Evolutionary conservation across 1,140 invertebrate genomes (phyloP).

Genomic region (Diprion similis): DNA sequence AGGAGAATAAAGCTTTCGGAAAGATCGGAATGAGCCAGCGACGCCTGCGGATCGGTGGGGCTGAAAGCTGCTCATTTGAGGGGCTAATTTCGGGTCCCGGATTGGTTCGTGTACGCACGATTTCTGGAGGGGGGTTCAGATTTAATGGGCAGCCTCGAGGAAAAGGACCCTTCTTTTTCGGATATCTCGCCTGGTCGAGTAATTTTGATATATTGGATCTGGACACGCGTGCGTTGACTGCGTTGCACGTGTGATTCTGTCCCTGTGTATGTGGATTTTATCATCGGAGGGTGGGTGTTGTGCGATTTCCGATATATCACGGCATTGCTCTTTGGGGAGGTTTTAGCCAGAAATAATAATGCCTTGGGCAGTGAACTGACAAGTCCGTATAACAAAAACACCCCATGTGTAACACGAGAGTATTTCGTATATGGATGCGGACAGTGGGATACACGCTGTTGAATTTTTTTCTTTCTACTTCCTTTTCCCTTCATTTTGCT

Average conservation of each 20-base stretch:
- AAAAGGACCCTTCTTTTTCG: slow-evolving; percentile 25
- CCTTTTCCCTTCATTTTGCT: not conserved
- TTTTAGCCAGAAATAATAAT: slow-evolving; percentile 9
- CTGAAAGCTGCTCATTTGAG: not conserved
- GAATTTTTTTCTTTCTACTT: not conserved
- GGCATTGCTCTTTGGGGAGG: slow-evolving; percentile 4
- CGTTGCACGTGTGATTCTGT: not conserved
- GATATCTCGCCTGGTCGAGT: slow-evolving; percentile 40
- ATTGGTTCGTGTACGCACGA: not conserved
- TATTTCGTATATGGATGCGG: not conserved
- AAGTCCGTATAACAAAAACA: slow-evolving; percentile 2
- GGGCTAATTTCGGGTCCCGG: not conserved
- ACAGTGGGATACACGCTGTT: not conserved
- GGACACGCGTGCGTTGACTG: not conserved
- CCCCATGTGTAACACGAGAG: not conserved
- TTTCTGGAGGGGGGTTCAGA: not conserved
- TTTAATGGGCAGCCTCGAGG: slow-evolving; percentile 2
- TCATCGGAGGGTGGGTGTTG: not conserved
- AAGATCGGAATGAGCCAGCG: no score
- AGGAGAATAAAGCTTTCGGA: no score
- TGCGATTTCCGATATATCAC: not conserved
- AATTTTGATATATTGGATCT: slow-evolving; percentile 50
- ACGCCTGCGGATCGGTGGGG: not conserved
- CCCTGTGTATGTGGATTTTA: not conserved
- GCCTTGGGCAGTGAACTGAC: slow-evolving; percentile 4